Evolutionary conservation across 2,113 vertebrate species (phyloP).

Genomic region (Tetrax tetrax): DNA sequence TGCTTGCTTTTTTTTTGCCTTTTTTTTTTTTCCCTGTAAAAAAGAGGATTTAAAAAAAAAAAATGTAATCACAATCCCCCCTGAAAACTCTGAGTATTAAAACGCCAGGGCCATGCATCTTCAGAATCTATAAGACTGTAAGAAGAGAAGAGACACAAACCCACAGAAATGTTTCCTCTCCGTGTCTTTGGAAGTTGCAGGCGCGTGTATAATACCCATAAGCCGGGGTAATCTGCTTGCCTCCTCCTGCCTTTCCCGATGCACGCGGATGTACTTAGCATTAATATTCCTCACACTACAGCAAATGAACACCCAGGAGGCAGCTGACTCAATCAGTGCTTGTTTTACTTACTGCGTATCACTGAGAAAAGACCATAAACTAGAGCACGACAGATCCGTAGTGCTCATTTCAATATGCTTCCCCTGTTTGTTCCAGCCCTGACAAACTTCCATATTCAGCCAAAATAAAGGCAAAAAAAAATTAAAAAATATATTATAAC

Average conservation of each 20-base stretch:
- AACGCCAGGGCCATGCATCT: slow-evolving; percentile 71
- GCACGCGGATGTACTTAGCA: slow-evolving; percentile 71
- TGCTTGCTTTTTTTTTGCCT: neutral
- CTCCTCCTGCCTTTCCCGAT: slow-evolving; percentile 51
- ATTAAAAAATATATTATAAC: slow-evolving; percentile 63
- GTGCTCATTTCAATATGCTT: slow-evolving; percentile 75
- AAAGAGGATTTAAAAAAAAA: slow-evolving; percentile 8
- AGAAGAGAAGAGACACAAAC: slow-evolving; percentile 75
- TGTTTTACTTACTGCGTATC: slow-evolving; percentile 76
- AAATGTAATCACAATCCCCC: neutral
- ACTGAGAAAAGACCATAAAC: slow-evolving; percentile 77
- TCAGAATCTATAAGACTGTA: slow-evolving; percentile 73
- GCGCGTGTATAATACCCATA: slow-evolving; percentile 64
- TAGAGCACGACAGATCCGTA: slow-evolving; percentile 70
- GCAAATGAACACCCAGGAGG: slow-evolving; percentile 78
- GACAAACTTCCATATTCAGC: slow-evolving; percentile 67
- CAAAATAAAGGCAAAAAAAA: slow-evolving; percentile 12
- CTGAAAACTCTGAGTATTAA: slow-evolving; percentile 64
- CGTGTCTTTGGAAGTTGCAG: slow-evolving; percentile 66
- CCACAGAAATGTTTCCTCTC: slow-evolving; percentile 61
- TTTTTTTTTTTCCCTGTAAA: neutral
- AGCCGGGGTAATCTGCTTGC: slow-evolving; percentile 72
- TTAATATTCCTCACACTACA: slow-evolving; percentile 76
- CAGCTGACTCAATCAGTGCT: slow-evolving; percentile 78
- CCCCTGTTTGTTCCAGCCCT: slow-evolving; percentile 64